Percentiles rank a stretch among this genome's conserved stretches.
phyloP scores from a whole-genome alignment of 2,113 vertebrate genomes.

The Perccottus glenii region DNA sequence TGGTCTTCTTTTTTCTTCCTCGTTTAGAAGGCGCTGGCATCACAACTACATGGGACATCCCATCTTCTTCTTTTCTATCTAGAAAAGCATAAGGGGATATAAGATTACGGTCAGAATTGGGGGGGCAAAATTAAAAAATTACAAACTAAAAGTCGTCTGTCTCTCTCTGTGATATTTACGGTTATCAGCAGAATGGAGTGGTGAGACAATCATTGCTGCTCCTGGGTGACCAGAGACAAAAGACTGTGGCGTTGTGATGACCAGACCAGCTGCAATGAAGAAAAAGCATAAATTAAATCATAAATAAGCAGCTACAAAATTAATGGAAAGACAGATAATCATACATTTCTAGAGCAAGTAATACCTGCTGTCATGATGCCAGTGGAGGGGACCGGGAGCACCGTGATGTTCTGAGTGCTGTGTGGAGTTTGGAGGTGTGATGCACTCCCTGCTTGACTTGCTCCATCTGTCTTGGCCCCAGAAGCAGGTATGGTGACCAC shows the following conservation, averaged over 20 bases:
- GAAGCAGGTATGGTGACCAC: slow-evolving; percentile 91
- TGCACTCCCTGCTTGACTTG: slow-evolving; percentile 76
- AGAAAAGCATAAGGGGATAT: slow-evolving; percentile 41
- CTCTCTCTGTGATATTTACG: neutral
- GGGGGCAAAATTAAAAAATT: too few species aligned
- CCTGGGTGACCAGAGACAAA: slow-evolving; percentile 89
- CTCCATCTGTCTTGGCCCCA: slow-evolving; percentile 85
- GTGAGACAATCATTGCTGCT: slow-evolving; percentile 94
- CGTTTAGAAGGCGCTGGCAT: slow-evolving; percentile 78
- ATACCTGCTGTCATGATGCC: slow-evolving; percentile 96
- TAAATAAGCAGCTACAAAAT: neutral
- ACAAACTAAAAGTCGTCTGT: neutral
- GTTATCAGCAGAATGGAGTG: slow-evolving; percentile 75
- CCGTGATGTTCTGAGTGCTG: slow-evolving; percentile 93
- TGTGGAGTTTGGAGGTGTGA: slow-evolving; percentile 88
- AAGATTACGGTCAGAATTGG: neutral
- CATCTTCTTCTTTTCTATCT: slow-evolving; percentile 88
- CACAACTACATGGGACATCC: slow-evolving; percentile 81
- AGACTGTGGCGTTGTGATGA: slow-evolving; percentile 94
- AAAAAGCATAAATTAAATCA: slow-evolving; percentile 1
- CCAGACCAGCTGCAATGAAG: slow-evolving; percentile 86
- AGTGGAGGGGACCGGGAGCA: slow-evolving; percentile 92
- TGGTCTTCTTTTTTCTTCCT: slow-evolving; percentile 78
- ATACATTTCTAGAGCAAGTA: too few species aligned
- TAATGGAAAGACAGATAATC: too few species aligned